These are phyloP conservation scores for Lycocorax pyrrhopterus DNA, from an alignment of 2,113 vertebrate genomes.

Conservation along the genomic window DNA sequence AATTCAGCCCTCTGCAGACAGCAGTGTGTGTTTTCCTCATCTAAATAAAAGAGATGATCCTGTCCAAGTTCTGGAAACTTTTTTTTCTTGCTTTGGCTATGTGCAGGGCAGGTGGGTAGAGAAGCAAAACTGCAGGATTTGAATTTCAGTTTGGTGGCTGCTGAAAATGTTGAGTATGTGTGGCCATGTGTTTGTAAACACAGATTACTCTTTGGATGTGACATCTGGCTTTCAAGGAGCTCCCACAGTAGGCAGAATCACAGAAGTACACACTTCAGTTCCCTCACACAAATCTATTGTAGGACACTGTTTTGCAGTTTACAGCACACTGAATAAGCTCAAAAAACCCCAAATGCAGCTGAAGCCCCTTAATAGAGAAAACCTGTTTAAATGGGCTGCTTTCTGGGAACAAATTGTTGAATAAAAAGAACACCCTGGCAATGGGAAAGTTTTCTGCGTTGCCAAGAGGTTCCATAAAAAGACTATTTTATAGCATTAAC, in stretches of 20 bases:
- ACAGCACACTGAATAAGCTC: slow-evolving; percentile 2
- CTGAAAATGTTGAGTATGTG: background rate
- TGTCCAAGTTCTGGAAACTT: background rate
- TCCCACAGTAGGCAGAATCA: slow-evolving; percentile 40
- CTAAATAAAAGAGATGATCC: background rate
- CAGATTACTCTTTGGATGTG: slow-evolving; percentile 7
- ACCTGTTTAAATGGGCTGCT: slow-evolving; percentile 56
- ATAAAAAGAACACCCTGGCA: slow-evolving; percentile 30
- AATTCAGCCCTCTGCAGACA: slow-evolving; percentile 41
- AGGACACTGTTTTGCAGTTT: background rate
- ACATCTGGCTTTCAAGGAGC: slow-evolving; percentile 43
- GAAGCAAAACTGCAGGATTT: background rate
- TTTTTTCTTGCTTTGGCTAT: background rate
- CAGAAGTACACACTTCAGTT: slow-evolving; percentile 37
- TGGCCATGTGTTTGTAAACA: slow-evolving; percentile 42
- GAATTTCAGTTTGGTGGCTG: background rate
- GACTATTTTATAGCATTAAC: background rate
- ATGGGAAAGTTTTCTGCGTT: background rate
- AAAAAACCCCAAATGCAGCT: slow-evolving; percentile 49
- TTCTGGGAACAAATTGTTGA: slow-evolving; percentile 51
- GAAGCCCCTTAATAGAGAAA: slow-evolving; percentile 63
- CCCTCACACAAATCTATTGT: slow-evolving; percentile 13
- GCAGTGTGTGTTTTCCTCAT: background rate
- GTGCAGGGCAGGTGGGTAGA: background rate
- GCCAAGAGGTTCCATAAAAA: slow-evolving; percentile 38